A percentile compares a stretch with the other conserved stretches of the same genome.
phyloP scores from a whole-genome alignment of 2,888 invertebrate genomes.

The Pachymerium ferrugineum region DNA sequence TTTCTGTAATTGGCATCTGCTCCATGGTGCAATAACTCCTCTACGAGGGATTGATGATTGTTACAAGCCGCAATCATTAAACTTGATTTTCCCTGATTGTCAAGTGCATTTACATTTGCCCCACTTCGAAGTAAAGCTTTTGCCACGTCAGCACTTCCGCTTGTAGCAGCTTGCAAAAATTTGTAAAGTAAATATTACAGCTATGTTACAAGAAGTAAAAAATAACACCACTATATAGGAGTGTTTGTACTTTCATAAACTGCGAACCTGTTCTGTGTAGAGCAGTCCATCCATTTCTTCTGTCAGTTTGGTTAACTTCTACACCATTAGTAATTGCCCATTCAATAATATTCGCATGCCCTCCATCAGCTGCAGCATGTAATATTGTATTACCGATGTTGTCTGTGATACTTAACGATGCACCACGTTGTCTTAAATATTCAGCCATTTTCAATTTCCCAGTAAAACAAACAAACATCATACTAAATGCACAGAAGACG shows the following conservation, averaged over 20 bases:
- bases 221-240: background rate
- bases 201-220: too few species aligned
- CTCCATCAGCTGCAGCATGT: slow-evolving; percentile 31
- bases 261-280: slow-evolving; percentile 28
- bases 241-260: background rate
- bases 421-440: background rate
- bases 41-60: background rate
- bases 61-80: slow-evolving; percentile 32
- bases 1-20: slow-evolving; percentile 25
- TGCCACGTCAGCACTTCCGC: slow-evolving; percentile 25
- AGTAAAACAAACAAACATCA: background rate
- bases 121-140: background rate
- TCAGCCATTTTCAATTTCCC: slow-evolving; percentile 27
- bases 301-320: background rate
- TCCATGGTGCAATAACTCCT: slow-evolving; percentile 25
- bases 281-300: slow-evolving; percentile 27
- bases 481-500: background rate
- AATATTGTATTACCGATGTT: background rate
- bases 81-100: background rate
- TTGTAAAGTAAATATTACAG: background rate
- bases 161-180: slow-evolving; percentile 16
- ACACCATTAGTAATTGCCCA: slow-evolving; percentile 20
- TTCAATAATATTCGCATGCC: background rate
- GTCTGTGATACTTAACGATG: background rate
- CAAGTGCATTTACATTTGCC: slow-evolving; percentile 25